Base-by-base conservation (phyloP, 2,888 invertebrate genomes). In the Cecidostiba fungosa region DNA sequence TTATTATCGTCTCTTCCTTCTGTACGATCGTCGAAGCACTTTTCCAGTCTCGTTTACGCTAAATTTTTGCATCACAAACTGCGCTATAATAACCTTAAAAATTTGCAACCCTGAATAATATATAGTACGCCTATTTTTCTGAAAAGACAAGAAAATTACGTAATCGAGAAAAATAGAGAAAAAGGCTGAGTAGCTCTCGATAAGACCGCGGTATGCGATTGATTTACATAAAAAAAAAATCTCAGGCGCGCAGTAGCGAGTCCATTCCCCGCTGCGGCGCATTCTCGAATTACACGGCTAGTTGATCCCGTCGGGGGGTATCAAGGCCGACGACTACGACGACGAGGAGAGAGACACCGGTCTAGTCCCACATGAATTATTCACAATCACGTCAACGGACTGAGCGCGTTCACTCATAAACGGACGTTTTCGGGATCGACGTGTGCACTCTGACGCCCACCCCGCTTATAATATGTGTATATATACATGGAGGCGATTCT, bases 301-400 rank as follows among this genome's bases (percentile, higher is more conserved):
- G 79, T 85, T 80, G 82, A 83, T 85, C 79, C 82, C 70, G 79
- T 78, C 70, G 43, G 54, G 23, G 69, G 50, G 16, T 32, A 66
- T 78, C 77, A 50, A 85, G 73, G 50, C 54, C 82, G 62, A 36
- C 69, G 14, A 32, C 26, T 39, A 36, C 36, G 59, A 32, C 16
- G 39, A 77, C 10, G 26, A 23, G 1, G 29, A n/a, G 39, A 43
- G 16, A 32, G 14, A 36, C 5, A 66, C 26, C 29, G 29, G 12
- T 8, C 23, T 32, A 66, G 82, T 54, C 43, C 69, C 47, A 50
- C 77, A 84, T 81, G 84, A 86, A 84, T 86, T 86, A 86, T 86
- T 86, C 84, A 86, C 72, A 77, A 84, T 86, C 83, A 74, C 79
- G 82, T 79, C 82, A 79, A 54, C 78, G 74, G 10, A 39, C 32